A percentile compares a stretch with the other conserved stretches of the same genome.
Evolutionary conservation across 2,797 vertebrate species (phyloP).

Genomic region (Oreonectes daqikongensis): DNA sequence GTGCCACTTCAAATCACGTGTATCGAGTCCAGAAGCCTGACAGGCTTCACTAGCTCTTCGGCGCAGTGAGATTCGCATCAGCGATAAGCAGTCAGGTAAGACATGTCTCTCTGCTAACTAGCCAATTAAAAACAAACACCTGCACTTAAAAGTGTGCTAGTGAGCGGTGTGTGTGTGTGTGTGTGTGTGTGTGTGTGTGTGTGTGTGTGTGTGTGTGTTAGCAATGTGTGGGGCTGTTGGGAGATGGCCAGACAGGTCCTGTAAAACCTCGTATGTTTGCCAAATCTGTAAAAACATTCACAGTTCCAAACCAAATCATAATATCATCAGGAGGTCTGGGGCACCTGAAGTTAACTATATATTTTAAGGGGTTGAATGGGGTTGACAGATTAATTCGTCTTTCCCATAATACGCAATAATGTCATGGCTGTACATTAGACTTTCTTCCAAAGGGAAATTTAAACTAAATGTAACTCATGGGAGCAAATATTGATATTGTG

Average conservation of each 20-base stretch:
- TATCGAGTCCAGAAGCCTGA: conserved; percentile 9
- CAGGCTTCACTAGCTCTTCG: conserved; percentile 33
- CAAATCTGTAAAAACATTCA: neutral
- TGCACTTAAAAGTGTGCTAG: conserved; percentile 46
- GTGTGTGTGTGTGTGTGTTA: conserved; percentile 47
- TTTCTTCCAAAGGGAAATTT: no score
- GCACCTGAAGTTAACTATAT: neutral
- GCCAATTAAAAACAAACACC: conserved; percentile 61
- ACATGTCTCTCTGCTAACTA: conserved; percentile 43
- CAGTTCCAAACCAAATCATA: conserved; percentile 13
- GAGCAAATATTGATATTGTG: no score
- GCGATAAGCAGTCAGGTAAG: conserved; percentile 50
- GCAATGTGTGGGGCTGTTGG: conserved; percentile 42
- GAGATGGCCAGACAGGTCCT: conserved; percentile 44
- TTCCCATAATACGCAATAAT: neutral
- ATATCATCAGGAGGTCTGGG: conserved; percentile 1
- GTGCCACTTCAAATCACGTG: conserved; percentile 39
- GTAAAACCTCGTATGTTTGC: conserved; percentile 8
- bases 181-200: no score
- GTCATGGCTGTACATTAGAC: neutral
- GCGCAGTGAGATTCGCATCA: conserved; percentile 32
- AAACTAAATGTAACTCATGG: no score
- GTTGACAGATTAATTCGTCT: neutral
- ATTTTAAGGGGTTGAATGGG: neutral
- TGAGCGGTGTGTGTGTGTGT: conserved; percentile 44